Evolutionary conservation across 2,888 invertebrate species (phyloP).

Genomic region (Barypeithes pellucidus): DNA sequence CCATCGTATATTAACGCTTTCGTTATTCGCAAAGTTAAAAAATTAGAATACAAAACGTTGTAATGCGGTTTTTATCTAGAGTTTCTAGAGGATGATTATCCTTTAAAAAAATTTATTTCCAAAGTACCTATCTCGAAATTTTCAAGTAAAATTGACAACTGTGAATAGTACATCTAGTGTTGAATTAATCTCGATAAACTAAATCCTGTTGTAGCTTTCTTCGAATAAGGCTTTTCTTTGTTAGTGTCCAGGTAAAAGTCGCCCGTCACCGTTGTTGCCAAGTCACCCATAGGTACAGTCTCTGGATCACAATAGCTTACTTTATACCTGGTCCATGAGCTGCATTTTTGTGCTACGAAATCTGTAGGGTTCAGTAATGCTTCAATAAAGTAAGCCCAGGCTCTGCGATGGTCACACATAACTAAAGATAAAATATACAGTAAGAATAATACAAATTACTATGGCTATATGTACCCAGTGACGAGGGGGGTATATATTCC

Average conservation of each 20-base stretch:
- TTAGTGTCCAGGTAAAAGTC: constrained; percentile 62
- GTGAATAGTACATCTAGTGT: neutral
- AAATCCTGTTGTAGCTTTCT: constrained; percentile 33
- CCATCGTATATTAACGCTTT: no score
- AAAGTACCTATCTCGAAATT: no score
- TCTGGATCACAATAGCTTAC: constrained; percentile 56
- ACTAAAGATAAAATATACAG: no score
- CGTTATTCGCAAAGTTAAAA: no score
- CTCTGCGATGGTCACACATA: constrained; percentile 61
- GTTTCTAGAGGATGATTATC: no score
- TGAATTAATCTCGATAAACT: constrained; percentile 37
- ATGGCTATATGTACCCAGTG: no score
- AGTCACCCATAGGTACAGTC: constrained; percentile 59
- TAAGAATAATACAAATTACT: no score
- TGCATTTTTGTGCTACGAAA: constrained; percentile 59
- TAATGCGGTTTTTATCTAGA: no score
- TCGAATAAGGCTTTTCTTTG: constrained; percentile 59
- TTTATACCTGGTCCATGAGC: constrained; percentile 56
- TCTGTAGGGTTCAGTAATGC: constrained; percentile 60
- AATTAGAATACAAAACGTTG: no score
- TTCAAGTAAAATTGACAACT: no score
- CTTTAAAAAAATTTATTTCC: no score
- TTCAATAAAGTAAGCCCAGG: constrained; percentile 60
- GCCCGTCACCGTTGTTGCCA: constrained; percentile 57
- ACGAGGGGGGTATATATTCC: no score